Evolutionary conservation across 2,888 invertebrate species (phyloP), one percentile per base, ranked within the genome.

Genomic region (Dioctria rufipes): DNA sequence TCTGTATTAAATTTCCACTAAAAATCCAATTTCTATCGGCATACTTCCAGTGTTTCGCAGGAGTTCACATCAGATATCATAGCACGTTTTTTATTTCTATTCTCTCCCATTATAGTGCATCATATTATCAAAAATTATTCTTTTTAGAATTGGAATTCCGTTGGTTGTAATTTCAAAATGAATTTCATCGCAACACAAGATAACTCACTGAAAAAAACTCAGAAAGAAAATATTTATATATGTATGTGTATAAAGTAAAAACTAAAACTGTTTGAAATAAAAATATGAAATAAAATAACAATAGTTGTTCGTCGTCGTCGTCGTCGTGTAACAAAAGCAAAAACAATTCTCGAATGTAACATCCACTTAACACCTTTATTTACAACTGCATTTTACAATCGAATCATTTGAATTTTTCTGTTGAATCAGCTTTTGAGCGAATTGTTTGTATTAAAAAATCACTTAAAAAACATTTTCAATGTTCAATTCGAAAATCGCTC

Each of bases 321-420:
- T 25, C 25, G 25, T 25, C 25, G 25, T 25, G 51, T n/a, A 80
- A 58, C 25, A 43, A 75, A 75, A 75, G 9, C 73, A 75, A 75
- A 75, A 75, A 60, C 60, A 75, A 60, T 60, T 75, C 60, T 75
- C 60, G 73, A 60, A 60, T 75, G 49, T 60, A 75, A 75, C 73
- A 75, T 75, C 60, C 73, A 75, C 73, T 75, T 75, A 75, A 75
- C 73, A 75, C 73, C 73, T 75, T 75, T 75, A 75, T 75, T 75
- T 75, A 75, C 77, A 77, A n/a, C 54, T 77, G 63, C 49, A 77
- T 77, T 77, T 63, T 63, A 77, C 77, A 77, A 75, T 77, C 61
- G 49, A 77, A 61, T 63, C 40, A 73, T 40, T 58, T 73, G 49
- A 54, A 73, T n/a, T 40, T 13, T 73, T 73, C 58, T 73, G 25